Percentiles rank a stretch among this genome's conserved stretches.
Conservation (phyloP, 2,888 invertebrate species). For the Acronicta alni region DNA sequence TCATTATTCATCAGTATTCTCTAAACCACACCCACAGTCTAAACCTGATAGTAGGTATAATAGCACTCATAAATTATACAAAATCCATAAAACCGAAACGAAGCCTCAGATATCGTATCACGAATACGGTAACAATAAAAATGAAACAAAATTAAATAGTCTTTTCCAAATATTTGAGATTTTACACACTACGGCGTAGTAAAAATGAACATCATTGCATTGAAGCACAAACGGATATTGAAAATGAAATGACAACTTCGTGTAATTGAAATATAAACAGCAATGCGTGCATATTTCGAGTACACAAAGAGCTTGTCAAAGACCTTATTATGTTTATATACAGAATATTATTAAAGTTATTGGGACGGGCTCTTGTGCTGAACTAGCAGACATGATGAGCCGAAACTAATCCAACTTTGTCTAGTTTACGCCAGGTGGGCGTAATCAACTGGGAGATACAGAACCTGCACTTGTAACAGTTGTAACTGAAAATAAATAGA, state of each 20-base stretch:
- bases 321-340: slow-evolving; percentile 57
- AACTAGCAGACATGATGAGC: slow-evolving; percentile 59
- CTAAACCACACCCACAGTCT: too few species aligned
- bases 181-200: slow-evolving; percentile 15
- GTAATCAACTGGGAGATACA: slow-evolving; percentile 46
- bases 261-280: slow-evolving; percentile 5
- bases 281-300: slow-evolving; percentile 26
- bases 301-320: slow-evolving; percentile 48
- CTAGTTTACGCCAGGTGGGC: slow-evolving; percentile 46
- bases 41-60: too few species aligned
- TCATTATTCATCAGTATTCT: too few species aligned
- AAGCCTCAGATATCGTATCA: neutral
- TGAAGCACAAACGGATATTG: slow-evolving; percentile 29
- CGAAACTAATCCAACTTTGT: slow-evolving; percentile 77
- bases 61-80: too few species aligned
- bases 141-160: slow-evolving; percentile 18
- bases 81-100: too few species aligned
- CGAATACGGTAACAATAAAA: neutral
- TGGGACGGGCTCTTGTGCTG: slow-evolving; percentile 54
- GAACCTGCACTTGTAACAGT: slow-evolving; percentile 18
- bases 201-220: slow-evolving; percentile 18
- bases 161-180: slow-evolving; percentile 5
- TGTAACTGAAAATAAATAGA: slow-evolving; percentile 18
- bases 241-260: slow-evolving; percentile 15
- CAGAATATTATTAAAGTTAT: slow-evolving; percentile 74